These are phyloP conservation scores for Aspidiotus destructor DNA, from an alignment of 2,888 invertebrate genomes.

Conservation along the genomic window DNA sequence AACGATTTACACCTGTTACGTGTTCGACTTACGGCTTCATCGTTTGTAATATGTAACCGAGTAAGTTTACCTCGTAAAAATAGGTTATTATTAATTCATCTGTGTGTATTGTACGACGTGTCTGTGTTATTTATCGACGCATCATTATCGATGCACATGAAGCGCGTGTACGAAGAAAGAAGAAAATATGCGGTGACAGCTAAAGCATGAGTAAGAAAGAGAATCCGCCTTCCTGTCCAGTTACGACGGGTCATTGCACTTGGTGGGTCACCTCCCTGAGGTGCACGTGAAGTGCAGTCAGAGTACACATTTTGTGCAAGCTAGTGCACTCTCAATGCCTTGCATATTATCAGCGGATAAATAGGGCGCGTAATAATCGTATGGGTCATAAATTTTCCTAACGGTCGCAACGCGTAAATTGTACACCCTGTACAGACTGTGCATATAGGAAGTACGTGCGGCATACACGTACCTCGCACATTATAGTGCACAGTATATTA, in stretches of 20 bases:
- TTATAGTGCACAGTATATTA: too few species aligned
- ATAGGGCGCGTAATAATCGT: slow-evolving; percentile 16
- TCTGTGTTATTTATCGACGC: neutral
- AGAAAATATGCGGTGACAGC: neutral
- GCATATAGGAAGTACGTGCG: neutral
- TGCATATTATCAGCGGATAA: slow-evolving; percentile 20
- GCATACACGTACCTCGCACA: too few species aligned
- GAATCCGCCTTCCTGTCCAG: slow-evolving; percentile 19
- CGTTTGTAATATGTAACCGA: neutral
- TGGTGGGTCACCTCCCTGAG: slow-evolving; percentile 17
- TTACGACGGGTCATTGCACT: slow-evolving; percentile 22
- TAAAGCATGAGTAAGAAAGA: neutral
- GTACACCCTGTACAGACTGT: neutral
- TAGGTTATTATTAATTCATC: slow-evolving; percentile 4
- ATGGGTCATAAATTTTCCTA: slow-evolving; percentile 5
- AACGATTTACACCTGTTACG: neutral
- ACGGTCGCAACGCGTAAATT: neutral
- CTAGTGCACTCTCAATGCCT: slow-evolving; percentile 14
- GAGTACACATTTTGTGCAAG: slow-evolving; percentile 14
- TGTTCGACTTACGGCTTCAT: neutral
- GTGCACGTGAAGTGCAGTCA: slow-evolving; percentile 16
- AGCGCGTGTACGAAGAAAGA: neutral
- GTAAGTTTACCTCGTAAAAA: neutral
- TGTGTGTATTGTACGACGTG: neutral
- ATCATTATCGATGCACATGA: neutral